Base-by-base conservation (phyloP, 2,113 vertebrate species). In the Numida meleagris region DNA sequence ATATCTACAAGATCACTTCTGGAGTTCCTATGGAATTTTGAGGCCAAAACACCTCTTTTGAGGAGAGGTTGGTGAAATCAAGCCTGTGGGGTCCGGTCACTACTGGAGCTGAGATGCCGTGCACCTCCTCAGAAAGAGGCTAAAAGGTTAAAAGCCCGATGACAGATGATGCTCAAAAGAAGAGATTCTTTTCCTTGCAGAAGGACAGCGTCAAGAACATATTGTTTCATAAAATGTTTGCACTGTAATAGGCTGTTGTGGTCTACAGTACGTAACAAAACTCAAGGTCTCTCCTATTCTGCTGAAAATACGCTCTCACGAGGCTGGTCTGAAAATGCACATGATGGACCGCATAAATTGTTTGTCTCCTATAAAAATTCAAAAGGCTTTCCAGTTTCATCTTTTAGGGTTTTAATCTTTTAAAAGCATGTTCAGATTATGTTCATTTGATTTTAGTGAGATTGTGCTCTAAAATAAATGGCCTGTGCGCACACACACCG, bases 391-490 rank as follows among this genome's bases (percentile, higher is more conserved):
- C 93, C 89, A 97, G 97, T 97, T 97, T 97, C 95, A 97, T 98
- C 97, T 97, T 97, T 82, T 89, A 12, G 78, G 61, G 95, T 94
- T 98, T 97, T 98, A 98, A 98, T 98, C 98, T 98, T 98, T 98
- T 98, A 98, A 98, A 98, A 98, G 98, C 98, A 96, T 94, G 95
- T 98, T 97, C 97, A 96, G 96, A 97, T 98, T 97, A 97, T 94
- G 95, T 87, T 97, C 53, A 97, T 97, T 97, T 97, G 93, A 97
- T 96, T 97, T 97, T 95, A 94, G 96, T 19, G 77, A 95, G 95
- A 90, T 87, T 97, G 94, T 94, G 82, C 94, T 96, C 95, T 95
- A 83, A 97, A 97, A 97, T 97, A 96, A 97, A 98, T 96, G 96
- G 91, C 94, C 95, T 96, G 55, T 96, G 94, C 70, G 90, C 48